phyloP scores from a whole-genome alignment of 2,797 vertebrate species.

The Centroberyx gerrardi region DNA sequence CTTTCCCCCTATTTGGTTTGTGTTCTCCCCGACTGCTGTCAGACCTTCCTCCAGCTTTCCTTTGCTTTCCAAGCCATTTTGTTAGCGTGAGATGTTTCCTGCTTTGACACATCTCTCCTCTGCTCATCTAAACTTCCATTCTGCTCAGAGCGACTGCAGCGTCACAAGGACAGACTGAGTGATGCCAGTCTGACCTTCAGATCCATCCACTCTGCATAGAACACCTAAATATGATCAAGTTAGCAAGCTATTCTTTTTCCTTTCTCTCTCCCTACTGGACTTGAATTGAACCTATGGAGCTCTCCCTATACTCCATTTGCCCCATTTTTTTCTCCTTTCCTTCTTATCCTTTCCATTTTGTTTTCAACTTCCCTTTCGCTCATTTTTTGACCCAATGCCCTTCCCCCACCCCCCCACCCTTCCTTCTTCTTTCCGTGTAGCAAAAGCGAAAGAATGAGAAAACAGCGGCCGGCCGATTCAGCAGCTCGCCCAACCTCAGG shows the following conservation, averaged over 20 bases:
- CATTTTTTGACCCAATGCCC: slow-evolving; percentile 59
- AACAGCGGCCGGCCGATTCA: slow-evolving; percentile 95
- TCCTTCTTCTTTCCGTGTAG: slow-evolving; percentile 88
- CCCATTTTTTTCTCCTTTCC: slow-evolving; percentile 40
- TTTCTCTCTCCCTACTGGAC: slow-evolving; percentile 52
- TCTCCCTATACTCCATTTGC: slow-evolving; percentile 54
- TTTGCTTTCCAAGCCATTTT: slow-evolving; percentile 90
- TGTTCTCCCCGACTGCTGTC: slow-evolving; percentile 56
- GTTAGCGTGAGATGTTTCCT: slow-evolving; percentile 75
- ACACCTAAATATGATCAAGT: slow-evolving; percentile 41
- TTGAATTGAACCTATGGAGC: slow-evolving; percentile 37
- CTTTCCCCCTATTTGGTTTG: slow-evolving; percentile 36
- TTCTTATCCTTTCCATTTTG: slow-evolving; percentile 55
- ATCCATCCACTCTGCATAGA: slow-evolving; percentile 65
- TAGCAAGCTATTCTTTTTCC: slow-evolving; percentile 60
- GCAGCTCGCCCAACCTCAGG: slow-evolving; percentile 97
- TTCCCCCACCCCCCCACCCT: slow-evolving; percentile 46
- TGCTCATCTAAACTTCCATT: slow-evolving; percentile 73
- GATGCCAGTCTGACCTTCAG: slow-evolving; percentile 62
- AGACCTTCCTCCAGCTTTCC: slow-evolving; percentile 71
- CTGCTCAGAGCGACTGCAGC: slow-evolving; percentile 68
- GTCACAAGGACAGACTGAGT: slow-evolving; percentile 56
- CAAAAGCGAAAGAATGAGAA: slow-evolving; percentile 99
- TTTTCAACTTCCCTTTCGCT: slow-evolving; percentile 68
- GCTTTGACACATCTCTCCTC: slow-evolving; percentile 69